phyloP scores from a whole-genome alignment of 2,797 vertebrate genomes.

The Liparis tanakae region DNA sequence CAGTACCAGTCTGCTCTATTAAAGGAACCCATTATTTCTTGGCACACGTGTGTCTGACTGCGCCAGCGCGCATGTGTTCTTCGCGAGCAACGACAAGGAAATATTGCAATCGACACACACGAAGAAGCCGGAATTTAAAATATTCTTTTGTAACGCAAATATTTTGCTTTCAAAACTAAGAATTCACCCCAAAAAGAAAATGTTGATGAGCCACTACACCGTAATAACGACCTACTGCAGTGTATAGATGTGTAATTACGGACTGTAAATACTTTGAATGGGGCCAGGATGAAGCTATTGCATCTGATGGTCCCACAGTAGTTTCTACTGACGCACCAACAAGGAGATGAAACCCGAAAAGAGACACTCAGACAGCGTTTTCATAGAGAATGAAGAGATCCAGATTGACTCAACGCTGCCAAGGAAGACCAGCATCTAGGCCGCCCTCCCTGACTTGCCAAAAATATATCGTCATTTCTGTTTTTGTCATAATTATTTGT shows the following conservation, averaged over 20 bases:
- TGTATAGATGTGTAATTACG: neutral
- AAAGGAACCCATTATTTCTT: conserved; percentile 37
- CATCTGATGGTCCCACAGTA: neutral
- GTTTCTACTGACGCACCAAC: neutral
- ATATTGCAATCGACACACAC: neutral
- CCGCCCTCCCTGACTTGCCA: conserved; percentile 66
- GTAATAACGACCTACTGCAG: neutral
- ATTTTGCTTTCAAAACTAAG: conserved; percentile 17
- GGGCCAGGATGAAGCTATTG: neutral
- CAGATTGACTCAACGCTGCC: conserved; percentile 33
- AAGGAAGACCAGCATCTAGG: conserved; percentile 34
- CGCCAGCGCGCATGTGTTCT: conserved; percentile 27
- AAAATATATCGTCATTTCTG: conserved; percentile 41
- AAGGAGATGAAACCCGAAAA: conserved; percentile 1
- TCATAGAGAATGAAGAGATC: conserved; percentile 17
- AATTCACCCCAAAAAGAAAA: conserved; percentile 36
- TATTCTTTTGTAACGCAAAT: conserved; percentile 5
- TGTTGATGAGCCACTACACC: neutral
- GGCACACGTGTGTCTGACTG: conserved; percentile 20
- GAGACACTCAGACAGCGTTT: conserved; percentile 6
- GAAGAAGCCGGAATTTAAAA: neutral
- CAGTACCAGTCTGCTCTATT: conserved; percentile 25
- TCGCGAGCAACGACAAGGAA: conserved; percentile 17
- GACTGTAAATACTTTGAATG: neutral
- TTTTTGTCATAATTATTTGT: conserved; percentile 53